phyloP scores from a whole-genome alignment of 2,888 invertebrate species.

The Caenorhabditis auriculariae region DNA sequence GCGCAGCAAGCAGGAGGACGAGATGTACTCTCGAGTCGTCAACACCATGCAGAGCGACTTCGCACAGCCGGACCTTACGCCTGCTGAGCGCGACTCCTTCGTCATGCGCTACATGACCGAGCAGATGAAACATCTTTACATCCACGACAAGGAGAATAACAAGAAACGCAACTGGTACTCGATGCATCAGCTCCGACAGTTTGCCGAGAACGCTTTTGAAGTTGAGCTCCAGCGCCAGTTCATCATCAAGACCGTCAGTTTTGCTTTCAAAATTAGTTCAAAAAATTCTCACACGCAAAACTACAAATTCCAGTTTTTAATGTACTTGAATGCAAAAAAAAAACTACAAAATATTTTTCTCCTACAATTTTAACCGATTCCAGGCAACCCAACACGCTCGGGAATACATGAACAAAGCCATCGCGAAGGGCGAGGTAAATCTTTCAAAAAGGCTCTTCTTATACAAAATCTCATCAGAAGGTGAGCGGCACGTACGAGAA shows the following conservation, averaged over 20 bases:
- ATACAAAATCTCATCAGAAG: too few relatives aligned
- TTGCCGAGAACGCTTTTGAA: slow-evolving; percentile 11
- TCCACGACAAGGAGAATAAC: neutral
- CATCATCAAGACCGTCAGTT: slow-evolving; percentile 9
- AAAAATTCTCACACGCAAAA: too few relatives aligned
- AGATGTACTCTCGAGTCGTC: neutral
- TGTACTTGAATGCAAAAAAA: too few relatives aligned
- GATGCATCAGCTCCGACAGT: neutral
- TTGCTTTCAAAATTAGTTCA: neutral
- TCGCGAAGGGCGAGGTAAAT: neutral
- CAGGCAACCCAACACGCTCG: neutral
- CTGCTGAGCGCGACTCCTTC: neutral
- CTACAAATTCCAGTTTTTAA: too few relatives aligned
- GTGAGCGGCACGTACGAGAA: neutral
- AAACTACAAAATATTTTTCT: too few relatives aligned
- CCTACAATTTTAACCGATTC: too few relatives aligned
- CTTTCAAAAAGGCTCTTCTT: too few relatives aligned
- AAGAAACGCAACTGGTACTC: neutral
- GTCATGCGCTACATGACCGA: slow-evolving; percentile 7
- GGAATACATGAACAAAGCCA: neutral
- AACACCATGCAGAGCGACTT: neutral
- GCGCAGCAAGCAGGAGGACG: slow-evolving; percentile 1
- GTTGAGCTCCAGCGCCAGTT: slow-evolving; percentile 9
- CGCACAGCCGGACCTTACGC: neutral
- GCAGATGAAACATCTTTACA: neutral